Conservation (phyloP, 2,113 vertebrate species). For the Cynoglossus semilaevis region DNA sequence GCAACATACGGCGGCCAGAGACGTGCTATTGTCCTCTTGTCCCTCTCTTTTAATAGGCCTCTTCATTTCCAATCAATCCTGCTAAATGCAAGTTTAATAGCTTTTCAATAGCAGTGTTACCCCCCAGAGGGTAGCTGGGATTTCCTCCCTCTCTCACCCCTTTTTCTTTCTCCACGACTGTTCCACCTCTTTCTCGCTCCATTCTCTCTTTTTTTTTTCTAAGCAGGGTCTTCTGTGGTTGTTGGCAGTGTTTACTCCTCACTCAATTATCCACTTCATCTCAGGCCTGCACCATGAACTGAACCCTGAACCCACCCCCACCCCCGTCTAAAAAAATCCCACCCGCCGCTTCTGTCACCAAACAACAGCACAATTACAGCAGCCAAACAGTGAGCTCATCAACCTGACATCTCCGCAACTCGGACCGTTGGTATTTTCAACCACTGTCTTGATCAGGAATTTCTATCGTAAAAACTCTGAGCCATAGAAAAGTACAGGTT, state of each 20-base stretch:
- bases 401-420: constrained; percentile 39
- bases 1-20: constrained; percentile 82
- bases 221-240: constrained; percentile 63
- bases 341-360: constrained; percentile 32
- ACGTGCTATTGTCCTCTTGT: constrained; percentile 79
- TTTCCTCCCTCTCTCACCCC: constrained; percentile 69
- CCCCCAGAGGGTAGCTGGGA: constrained; percentile 72
- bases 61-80: constrained; percentile 85
- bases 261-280: constrained; percentile 83
- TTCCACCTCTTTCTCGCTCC: constrained; percentile 33
- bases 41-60: constrained; percentile 81
- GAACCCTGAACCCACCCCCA: constrained; percentile 40
- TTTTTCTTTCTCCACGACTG: constrained; percentile 30
- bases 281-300: constrained; percentile 49
- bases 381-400: constrained; percentile 62
- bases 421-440: constrained; percentile 6
- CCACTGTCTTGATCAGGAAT: constrained; percentile 21
- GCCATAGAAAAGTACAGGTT: not conserved
- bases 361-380: constrained; percentile 54
- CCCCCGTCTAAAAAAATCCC: constrained; percentile 26
- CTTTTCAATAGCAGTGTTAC: constrained; percentile 80
- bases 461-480: constrained; percentile 10
- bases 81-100: constrained; percentile 86
- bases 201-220: constrained; percentile 54
- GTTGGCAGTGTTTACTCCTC: constrained; percentile 76